phyloP scores from a whole-genome alignment of 2,888 invertebrate species.

The Protodeltote pygarga region DNA sequence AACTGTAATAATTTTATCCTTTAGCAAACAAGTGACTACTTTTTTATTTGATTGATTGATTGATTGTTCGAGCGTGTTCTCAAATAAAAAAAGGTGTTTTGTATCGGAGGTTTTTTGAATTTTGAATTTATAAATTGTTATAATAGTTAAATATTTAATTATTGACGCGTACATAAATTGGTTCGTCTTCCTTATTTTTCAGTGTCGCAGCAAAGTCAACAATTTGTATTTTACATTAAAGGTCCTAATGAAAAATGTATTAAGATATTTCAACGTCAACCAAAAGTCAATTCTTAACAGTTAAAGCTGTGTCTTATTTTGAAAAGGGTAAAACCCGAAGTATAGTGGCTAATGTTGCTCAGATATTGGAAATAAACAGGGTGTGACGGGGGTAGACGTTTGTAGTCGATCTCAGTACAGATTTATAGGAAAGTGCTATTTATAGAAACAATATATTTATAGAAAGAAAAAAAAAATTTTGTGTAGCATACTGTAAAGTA shows the following conservation, averaged over 20 bases:
- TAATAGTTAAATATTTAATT: too few species aligned
- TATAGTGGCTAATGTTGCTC: constrained; percentile 50
- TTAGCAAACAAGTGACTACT: too few species aligned
- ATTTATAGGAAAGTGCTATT: constrained; percentile 41
- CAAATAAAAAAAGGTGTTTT: too few species aligned
- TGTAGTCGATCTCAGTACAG: constrained; percentile 42
- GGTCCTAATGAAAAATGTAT: constrained; percentile 33
- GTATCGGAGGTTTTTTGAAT: too few species aligned
- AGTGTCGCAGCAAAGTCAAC: constrained; percentile 14
- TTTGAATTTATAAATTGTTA: too few species aligned
- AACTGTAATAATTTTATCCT: too few species aligned
- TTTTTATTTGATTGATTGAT: too few species aligned
- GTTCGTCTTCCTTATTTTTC: constrained; percentile 1
- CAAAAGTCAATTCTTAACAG: constrained; percentile 53
- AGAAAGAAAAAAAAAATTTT: too few species aligned
- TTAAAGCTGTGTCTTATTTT: constrained; percentile 38
- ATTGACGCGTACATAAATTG: not conserved
- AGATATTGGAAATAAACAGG: constrained; percentile 55
- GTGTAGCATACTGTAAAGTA: too few species aligned
- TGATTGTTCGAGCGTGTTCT: too few species aligned
- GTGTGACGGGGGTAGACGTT: constrained; percentile 59
- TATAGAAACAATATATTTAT: not conserved
- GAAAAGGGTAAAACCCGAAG: constrained; percentile 57
- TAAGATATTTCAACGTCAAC: constrained; percentile 31
- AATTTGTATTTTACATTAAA: constrained; percentile 13